Conservation (phyloP, 2,888 invertebrate species). For the Drosophila austrosaltans region DNA sequence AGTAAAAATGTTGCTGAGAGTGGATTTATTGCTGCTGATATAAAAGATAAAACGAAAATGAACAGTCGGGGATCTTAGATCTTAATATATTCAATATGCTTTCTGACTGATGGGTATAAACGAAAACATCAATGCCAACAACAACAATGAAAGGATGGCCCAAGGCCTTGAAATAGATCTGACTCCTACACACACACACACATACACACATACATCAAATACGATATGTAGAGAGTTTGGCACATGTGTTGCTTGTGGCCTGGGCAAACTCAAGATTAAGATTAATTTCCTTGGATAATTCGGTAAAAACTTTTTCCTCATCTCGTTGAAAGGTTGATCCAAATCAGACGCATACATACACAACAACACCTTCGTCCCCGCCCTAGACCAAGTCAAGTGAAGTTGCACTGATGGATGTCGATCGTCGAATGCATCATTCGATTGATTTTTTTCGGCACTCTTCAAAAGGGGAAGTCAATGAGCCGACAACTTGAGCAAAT, state of each 20-base stretch:
- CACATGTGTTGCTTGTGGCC: constrained; percentile 66
- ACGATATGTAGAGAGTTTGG: constrained; percentile 50
- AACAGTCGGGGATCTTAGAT: neutral
- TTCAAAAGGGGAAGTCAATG: constrained; percentile 52
- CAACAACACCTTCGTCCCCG: neutral
- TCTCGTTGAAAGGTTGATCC: constrained; percentile 69
- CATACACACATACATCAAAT: constrained; percentile 14
- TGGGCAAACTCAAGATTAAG: constrained; percentile 71
- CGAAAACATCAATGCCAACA: constrained; percentile 22
- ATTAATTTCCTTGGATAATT: constrained; percentile 68
- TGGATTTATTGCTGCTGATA: neutral
- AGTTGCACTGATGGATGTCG: constrained; percentile 67
- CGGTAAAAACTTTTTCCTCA: constrained; percentile 39
- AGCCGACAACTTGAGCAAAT: constrained; percentile 51
- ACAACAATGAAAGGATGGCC: constrained; percentile 61
- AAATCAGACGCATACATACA: constrained; percentile 42
- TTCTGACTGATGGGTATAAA: neutral
- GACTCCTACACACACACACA: constrained; percentile 19
- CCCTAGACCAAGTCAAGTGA: constrained; percentile 44
- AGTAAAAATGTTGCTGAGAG: neutral
- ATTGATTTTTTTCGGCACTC: constrained; percentile 70
- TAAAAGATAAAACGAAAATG: neutral
- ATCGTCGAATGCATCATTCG: constrained; percentile 59
- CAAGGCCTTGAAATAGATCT: constrained; percentile 67
- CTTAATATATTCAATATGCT: neutral